Base-by-base conservation (phyloP, 2,888 invertebrate species). In the Noctua fimbriata region DNA sequence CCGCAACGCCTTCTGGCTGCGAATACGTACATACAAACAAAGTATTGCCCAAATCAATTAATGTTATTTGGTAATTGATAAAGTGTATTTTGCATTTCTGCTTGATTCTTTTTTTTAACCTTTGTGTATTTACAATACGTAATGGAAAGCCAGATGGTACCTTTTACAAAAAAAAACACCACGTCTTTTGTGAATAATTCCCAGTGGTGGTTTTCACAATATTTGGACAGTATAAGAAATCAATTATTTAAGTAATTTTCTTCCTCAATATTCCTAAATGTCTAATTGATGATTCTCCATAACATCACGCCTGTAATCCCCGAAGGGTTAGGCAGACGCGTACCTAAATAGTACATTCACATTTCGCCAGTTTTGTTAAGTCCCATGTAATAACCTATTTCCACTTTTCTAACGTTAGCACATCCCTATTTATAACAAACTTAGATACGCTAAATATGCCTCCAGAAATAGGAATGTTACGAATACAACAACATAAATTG, bases 341-440 rank as follows among this genome's bases (percentile, higher is more conserved):
- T 28, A 60, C 16, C 60, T 16, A 16, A 60, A 60, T 6, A 28
- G 16, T 60, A 60, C 60, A 14, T 6, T 0, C 24, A 24, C 24
- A 55, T 9, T 55, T 10, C 24, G 24, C 24, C 24, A 55, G 24
- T 24, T 24, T n/a, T 28, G 5, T 58, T 58, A n/a, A 32, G 18
- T 63, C 1, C 21, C 4, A 9, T 32, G 3, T 32, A 32, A 32
- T 32, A 63, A 28, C 18, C 28, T 32, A 60, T 28, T 6, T 2
- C 63, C 32, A 0, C 7, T 32, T 32, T 63, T 63, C 18, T 44
- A n/a, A n/a, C 1, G 3, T 44, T n/a, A 21, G 21, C 12, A 63
- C 75, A 74, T 16, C 49, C 21, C 49, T 49, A 76, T 49, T 41
- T 10, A 2, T 76, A 36, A 75, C 10, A n/a, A n/a, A 36, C 10